A percentile compares a stretch with the other conserved stretches of the same genome.
These are phyloP conservation scores for Aurelia sp. DNA, from an alignment of 30 jellyfish, hydroid and myxozoan genomes.

Conservation along the genomic window DNA sequence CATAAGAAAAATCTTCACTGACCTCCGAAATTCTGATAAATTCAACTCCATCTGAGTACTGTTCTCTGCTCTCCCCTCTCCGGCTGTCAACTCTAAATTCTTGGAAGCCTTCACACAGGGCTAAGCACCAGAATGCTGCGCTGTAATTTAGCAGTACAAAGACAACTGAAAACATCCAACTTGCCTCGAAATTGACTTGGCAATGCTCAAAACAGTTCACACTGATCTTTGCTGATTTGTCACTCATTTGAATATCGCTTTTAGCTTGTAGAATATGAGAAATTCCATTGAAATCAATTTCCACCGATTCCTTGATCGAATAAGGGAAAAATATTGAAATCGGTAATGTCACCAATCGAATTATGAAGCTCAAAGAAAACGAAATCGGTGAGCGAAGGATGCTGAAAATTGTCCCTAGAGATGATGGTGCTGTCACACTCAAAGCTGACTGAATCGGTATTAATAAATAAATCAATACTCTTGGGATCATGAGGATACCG, in stretches of 20 bases:
- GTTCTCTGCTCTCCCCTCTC: constrained; percentile 34
- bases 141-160: constrained; percentile 19
- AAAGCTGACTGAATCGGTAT: constrained; percentile 32
- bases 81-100: constrained; percentile 20
- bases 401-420: constrained; percentile 9
- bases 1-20: constrained; percentile 52
- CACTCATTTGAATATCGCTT: no score
- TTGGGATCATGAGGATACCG: constrained; percentile 6
- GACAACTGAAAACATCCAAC: constrained; percentile 20
- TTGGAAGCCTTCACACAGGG: neutral
- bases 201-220: constrained; percentile 22
- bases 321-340: constrained; percentile 33
- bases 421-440: neutral
- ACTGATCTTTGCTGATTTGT: neutral
- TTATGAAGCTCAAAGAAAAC: constrained; percentile 2
- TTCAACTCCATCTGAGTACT: constrained; percentile 46
- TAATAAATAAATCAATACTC: constrained; percentile 2
- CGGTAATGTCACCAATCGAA: constrained; percentile 16
- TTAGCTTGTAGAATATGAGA: neutral
- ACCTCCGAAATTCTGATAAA: constrained; percentile 51
- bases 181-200: constrained; percentile 17
- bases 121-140: constrained; percentile 31
- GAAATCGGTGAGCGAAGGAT: constrained; percentile 41
- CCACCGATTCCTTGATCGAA: constrained; percentile 22
- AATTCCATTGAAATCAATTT: constrained; percentile 1